A percentile compares a stretch with the other conserved stretches of the same genome.
These are phyloP conservation scores for Chloropsis cyanopogon DNA, from an alignment of 2,113 vertebrate genomes.

Conservation along the genomic window DNA sequence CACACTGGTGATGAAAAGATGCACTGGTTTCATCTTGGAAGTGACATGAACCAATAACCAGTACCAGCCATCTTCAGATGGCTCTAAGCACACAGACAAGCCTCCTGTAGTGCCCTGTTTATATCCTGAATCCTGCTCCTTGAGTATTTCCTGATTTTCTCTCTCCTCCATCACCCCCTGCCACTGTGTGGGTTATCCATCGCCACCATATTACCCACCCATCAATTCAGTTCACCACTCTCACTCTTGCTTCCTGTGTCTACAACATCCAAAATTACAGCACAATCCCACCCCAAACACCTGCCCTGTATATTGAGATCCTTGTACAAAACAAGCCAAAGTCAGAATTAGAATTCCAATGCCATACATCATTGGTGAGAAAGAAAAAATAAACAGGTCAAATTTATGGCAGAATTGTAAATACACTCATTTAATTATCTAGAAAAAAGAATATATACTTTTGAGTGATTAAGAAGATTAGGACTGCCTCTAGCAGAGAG, in stretches of 20 bases:
- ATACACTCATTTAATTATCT: not conserved
- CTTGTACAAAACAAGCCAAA: not conserved
- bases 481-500: not conserved
- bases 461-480: not conserved
- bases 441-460: not conserved
- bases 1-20: not conserved
- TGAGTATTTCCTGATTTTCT: not conserved
- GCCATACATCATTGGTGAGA: not conserved
- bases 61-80: not conserved
- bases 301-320: accelerated
- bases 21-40: not conserved
- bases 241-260: not conserved
- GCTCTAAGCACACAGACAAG: not conserved
- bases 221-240: not conserved
- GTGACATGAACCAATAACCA: not conserved
- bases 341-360: not conserved
- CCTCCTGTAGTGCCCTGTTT: accelerated
- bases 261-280: too few relatives aligned
- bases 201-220: not conserved
- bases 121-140: not conserved
- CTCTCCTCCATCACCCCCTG: not conserved
- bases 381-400: not conserved
- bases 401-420: not conserved
- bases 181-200: accelerated
- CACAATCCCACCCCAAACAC: accelerated